Evolutionary conservation across 2,797 vertebrate genomes (phyloP).

Genomic region (Enteromius treurensis): DNA sequence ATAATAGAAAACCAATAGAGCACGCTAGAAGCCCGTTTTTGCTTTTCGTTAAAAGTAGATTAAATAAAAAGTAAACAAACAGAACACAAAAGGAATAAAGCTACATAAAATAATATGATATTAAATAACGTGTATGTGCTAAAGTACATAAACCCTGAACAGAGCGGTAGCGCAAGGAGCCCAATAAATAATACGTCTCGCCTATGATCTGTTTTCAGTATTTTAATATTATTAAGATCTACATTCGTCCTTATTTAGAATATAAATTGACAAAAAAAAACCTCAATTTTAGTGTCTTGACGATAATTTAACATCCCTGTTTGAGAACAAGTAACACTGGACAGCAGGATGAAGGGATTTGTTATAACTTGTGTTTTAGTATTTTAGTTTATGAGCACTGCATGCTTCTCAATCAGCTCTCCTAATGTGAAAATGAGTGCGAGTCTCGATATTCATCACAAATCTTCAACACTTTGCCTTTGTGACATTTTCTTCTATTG

Average conservation of each 20-base stretch:
- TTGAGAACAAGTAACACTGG: neutral
- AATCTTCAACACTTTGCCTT: neutral
- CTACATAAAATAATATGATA: too few species aligned
- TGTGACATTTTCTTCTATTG: neutral
- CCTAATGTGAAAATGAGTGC: slow-evolving; percentile 1
- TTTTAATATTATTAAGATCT: neutral
- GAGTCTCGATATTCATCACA: neutral
- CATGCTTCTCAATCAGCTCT: neutral
- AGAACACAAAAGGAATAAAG: too few species aligned
- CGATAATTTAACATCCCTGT: neutral
- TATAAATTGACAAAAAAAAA: neutral
- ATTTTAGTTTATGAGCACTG: neutral
- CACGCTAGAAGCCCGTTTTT: too few species aligned
- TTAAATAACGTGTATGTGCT: neutral
- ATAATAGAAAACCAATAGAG: too few species aligned
- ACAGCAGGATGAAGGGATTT: neutral
- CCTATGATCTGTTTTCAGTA: neutral
- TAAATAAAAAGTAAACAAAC: too few species aligned
- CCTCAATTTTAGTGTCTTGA: neutral
- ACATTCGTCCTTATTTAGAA: neutral
- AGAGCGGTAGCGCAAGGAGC: neutral
- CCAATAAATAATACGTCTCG: neutral
- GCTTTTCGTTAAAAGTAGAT: too few species aligned
- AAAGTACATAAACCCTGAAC: neutral
- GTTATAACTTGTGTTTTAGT: neutral